Base-by-base conservation (phyloP, 2,113 vertebrate species). In the Cryptotis parvus region DNA sequence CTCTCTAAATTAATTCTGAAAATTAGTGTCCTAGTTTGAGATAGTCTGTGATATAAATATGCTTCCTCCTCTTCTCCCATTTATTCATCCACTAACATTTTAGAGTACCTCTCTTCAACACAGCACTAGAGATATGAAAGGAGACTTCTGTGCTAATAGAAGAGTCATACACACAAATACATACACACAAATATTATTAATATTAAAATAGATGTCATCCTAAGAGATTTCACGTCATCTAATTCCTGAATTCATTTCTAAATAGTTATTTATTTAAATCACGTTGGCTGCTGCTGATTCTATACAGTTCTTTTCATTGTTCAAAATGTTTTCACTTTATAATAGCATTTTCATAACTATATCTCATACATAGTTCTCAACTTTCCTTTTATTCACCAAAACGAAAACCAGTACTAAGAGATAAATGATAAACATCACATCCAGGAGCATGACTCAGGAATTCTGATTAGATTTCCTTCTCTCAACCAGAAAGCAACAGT, bases 171-270 rank as follows among this genome's bases (percentile, higher is more conserved):
- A 26, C 3, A 3, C 31, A 61, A 61, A 26, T 0, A 5, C 14
- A 87, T 49, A 81, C 8, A 58, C 31, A 6, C 35, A 61, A 0
- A 14, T 52, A 49, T 89, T 68, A 77, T 75, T 39, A 78, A 69
- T 33, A 9, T 20, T 45, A 66, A 84, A 83, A 39, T 52, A 72
- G 5, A 61, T 31, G 41, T 10, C 39, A 78, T 4, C 20, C 41
- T 45, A 87, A 81, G 11, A 24, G 0, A 6, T 39, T 84, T 45
- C 4, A 37, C 41, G 3, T 68, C 41, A 63, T 61, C 49, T 78
- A 61, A 65, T 77, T 87, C 49, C 61, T 45, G 49, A 74, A 27
- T 35, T 37, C 43, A 72, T 58, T 93, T 91, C 49, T 84, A 84
- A 74, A n/a, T 27, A 76, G 35, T 8, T 22, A 52, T 77, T 26